Evolutionary conservation across 2,113 vertebrate species (phyloP), one percentile per base, ranked within the genome.

Genomic region (Panthera tigris): DNA sequence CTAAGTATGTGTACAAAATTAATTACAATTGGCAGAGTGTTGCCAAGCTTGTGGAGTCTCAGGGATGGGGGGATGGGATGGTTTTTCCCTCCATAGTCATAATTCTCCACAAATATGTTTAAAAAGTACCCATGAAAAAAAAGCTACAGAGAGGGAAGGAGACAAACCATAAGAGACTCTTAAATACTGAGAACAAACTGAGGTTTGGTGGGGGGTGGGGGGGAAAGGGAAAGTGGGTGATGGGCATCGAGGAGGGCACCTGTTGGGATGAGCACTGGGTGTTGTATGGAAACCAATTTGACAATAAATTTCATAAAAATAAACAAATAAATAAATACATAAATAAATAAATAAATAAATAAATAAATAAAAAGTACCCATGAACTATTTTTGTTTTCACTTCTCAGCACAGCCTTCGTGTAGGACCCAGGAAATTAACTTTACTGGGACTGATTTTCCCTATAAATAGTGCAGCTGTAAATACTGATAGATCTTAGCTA

Each of bases 1-100:
- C 90, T 27, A 78, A 6, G 78, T 96, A 36, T 9, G 65, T 89
- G 9, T 92, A 89, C 95, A 92, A 96, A 98, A 97, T 98, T 33
- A 97, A 92, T 96, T 93, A 81, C 25, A 55, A 4, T 93, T 95
- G 80, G 65, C 76, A 80, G 81, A 90, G 45, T 82, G 84, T 68
- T 94, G 87, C 91, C 27, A 97, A 85, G 23, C 33, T 0, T 2
- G 63, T 71, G n/a, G 5, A 45, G 94, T 97, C 78, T 55, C 93
- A 95, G n/a, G 91, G 68, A 78, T 16, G 89, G 61, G 57, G n/a
- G 1, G 11, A 16, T 16, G 12, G 50, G 31, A 7, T 36, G 48
- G 66, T 6, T 71, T 95, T 97, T 91, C 61, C 48, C 85, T 95
- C 31, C n/a, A 66, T 5, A 94, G 91, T 36, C 33, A 4, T 61